Conservation (phyloP, 2,113 vertebrate species). For the Trematocara variabile region DNA sequence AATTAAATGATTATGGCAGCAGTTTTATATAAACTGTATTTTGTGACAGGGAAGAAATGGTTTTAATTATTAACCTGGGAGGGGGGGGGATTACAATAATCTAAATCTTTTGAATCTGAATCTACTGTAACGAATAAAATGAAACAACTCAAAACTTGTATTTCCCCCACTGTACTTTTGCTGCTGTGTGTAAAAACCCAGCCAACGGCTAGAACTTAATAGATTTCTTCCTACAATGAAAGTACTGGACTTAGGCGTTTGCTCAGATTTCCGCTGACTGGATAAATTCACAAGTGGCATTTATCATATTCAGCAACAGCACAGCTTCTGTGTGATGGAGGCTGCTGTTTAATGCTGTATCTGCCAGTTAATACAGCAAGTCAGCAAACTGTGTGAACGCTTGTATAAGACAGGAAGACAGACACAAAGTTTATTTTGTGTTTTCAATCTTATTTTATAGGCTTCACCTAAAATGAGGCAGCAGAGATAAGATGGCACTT, state of each 20-base stretch:
- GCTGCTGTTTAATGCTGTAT: not conserved
- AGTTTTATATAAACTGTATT: not conserved
- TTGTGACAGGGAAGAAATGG: not conserved
- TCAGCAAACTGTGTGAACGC: not conserved
- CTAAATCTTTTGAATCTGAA: not conserved
- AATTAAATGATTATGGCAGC: not conserved
- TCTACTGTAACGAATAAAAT: not conserved
- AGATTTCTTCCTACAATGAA: not conserved
- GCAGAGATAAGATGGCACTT: not conserved
- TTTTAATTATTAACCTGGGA: not conserved
- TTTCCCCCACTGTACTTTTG: not conserved
- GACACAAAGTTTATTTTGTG: not conserved
- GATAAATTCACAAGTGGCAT: not conserved
- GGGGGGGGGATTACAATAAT: not conserved
- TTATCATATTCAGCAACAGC: not conserved
- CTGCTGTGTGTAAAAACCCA: not conserved
- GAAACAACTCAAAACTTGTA: not conserved
- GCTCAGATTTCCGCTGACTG: conserved; percentile 14
- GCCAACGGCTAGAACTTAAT: not conserved
- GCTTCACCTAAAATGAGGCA: not conserved
- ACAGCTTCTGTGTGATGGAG: not conserved
- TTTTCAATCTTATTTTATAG: not conserved
- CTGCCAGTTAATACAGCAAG: not conserved
- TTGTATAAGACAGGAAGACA: not conserved
- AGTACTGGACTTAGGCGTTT: conserved; percentile 5